These are phyloP conservation scores for Neoscelio sp. DNA, from an alignment of 2,888 invertebrate genomes.

Conservation along the genomic window DNA sequence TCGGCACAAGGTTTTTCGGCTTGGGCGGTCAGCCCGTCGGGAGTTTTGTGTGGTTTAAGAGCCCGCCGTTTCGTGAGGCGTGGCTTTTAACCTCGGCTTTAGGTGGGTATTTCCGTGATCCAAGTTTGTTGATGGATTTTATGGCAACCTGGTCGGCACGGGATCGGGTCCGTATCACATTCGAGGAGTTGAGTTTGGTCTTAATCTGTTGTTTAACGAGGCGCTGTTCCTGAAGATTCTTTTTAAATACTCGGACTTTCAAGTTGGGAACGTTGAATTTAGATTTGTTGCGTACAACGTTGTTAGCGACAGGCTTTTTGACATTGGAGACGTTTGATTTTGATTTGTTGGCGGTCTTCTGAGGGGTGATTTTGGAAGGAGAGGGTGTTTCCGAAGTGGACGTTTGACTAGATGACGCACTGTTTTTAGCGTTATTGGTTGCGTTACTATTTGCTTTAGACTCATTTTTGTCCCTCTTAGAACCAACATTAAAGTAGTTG, in stretches of 20 bases:
- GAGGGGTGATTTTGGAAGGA: slow-evolving; percentile 64
- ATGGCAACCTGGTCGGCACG: slow-evolving; percentile 78
- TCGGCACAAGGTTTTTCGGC: slow-evolving; percentile 67
- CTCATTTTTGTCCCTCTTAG: slow-evolving; percentile 76
- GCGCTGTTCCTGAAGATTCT: slow-evolving; percentile 86
- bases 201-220: slow-evolving; percentile 84
- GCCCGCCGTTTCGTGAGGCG: slow-evolving; percentile 77
- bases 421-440: slow-evolving; percentile 33
- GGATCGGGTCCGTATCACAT: slow-evolving; percentile 84
- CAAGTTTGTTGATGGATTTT: slow-evolving; percentile 78
- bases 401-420: slow-evolving; percentile 45
- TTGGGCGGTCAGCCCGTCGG: slow-evolving; percentile 61
- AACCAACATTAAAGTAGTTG: slow-evolving; percentile 86
- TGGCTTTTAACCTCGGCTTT: slow-evolving; percentile 74
- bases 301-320: slow-evolving; percentile 72
- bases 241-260: slow-evolving; percentile 85
- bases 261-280: slow-evolving; percentile 78
- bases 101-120: slow-evolving; percentile 73
- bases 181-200: slow-evolving; percentile 77
- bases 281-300: slow-evolving; percentile 72
- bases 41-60: slow-evolving; percentile 58
- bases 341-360: slow-evolving; percentile 77
- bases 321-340: slow-evolving; percentile 77
- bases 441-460: slow-evolving; percentile 62
- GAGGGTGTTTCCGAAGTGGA: slow-evolving; percentile 13